Evolutionary conservation across 2,797 vertebrate genomes (phyloP), one percentile per base, ranked within the genome.

Genomic region (Mionectes olivaceus): DNA sequence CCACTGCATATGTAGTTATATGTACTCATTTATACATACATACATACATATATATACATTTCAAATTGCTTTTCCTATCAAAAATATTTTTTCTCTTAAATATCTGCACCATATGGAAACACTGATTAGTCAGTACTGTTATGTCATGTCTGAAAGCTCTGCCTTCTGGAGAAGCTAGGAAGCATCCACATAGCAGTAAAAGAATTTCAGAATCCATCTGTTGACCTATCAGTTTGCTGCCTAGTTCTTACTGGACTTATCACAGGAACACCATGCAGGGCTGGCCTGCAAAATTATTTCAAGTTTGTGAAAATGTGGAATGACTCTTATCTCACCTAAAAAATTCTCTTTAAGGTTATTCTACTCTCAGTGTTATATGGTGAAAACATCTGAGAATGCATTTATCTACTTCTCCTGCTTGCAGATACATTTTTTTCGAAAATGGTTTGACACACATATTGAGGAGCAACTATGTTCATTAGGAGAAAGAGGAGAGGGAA

Each of bases 101-200:
- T 87, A 90, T 73, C 64, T 73, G 28, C 35, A 73, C 56, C 61
- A 80, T 87, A 92, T 87, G 88, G 88, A 94, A 83, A 67, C 43
- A 39, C 50, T 44, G 90, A 91, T 83, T 89, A 90, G 35, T 89
- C 89, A 93, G 56, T 35, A 65, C 44, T 80, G 74, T 83, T 93
- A 53, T 77, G 46, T 76, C 74, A 88, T 55, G 70, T 93, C 70
- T 95, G 53, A 92, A 90, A 77, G 44, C n/a, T 74, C 41, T 92
- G 68, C 44, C 39, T 92, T 94, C 89, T 93, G 75, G 35, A 89
- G 78, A 94, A 93, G 49, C 13, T 61, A 77, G 57, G 53, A 87
- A 57, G 17, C n/a, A 76, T 61, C 35, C 46, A 75, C 63, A 69
- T 5, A 90, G 41, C 19, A 77, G 10, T 81, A 50, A 90, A 78